Conservation (phyloP, 2,888 invertebrate genomes). For the Portevinia maculata region DNA sequence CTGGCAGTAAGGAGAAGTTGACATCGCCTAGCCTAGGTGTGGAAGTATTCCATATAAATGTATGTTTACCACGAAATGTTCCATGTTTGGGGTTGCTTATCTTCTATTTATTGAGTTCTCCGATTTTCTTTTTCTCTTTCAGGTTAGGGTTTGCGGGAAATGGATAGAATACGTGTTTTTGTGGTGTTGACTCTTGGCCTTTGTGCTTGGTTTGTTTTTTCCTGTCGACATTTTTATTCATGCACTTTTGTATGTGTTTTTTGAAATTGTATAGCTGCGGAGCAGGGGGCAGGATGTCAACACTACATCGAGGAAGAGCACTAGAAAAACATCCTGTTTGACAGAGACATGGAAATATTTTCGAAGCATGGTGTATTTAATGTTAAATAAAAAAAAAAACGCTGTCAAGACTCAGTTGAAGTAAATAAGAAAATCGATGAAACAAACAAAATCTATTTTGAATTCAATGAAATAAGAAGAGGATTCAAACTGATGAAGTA, state of each 20-base stretch:
- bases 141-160: slow-evolving; percentile 18
- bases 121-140: background rate
- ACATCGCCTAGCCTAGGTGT: background rate
- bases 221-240: background rate
- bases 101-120: slow-evolving; percentile 38
- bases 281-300: slow-evolving; percentile 13
- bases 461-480: too few species aligned
- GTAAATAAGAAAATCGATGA: too few species aligned
- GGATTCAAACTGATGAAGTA: too few species aligned
- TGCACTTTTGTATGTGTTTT: background rate
- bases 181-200: slow-evolving; percentile 17
- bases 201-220: slow-evolving; percentile 10
- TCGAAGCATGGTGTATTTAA: background rate
- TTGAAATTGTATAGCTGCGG: background rate
- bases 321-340: too few species aligned
- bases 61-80: slow-evolving; percentile 13
- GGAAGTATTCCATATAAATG: background rate
- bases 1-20: background rate
- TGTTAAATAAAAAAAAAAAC: too few species aligned
- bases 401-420: too few species aligned
- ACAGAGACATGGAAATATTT: too few species aligned
- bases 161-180: background rate
- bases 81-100: slow-evolving; percentile 27
- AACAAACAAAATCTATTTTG: too few species aligned
- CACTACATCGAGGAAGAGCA: background rate